A percentile compares a stretch with the other conserved stretches of the same genome.
Conservation (phyloP, 2,113 vertebrate genomes). For the Tenrec ecaudatus region DNA sequence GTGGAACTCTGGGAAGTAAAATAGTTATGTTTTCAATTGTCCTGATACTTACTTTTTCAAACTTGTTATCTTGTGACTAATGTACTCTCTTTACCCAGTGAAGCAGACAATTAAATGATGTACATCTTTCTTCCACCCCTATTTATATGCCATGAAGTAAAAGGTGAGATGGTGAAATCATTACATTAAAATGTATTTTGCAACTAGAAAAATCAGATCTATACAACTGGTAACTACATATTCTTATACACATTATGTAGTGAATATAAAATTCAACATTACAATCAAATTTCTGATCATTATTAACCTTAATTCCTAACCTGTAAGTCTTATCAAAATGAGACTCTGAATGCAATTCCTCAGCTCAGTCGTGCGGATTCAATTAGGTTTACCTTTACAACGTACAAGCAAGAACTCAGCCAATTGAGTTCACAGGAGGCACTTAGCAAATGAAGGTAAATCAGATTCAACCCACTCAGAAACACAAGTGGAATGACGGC, state of each 20-base stretch:
- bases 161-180: not conserved
- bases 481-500: not conserved
- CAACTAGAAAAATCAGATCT: not conserved
- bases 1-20: not conserved
- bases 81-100: not conserved
- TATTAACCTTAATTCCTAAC: not conserved
- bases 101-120: not conserved
- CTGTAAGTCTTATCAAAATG: not conserved
- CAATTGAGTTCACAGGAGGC: not conserved
- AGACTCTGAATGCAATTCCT: not conserved
- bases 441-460: not conserved
- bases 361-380: not conserved
- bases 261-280: not conserved
- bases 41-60: not conserved
- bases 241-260: conserved; percentile 9
- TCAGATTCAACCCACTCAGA: not conserved
- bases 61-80: not conserved
- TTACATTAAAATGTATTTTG: conserved; percentile 31
- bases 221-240: not conserved
- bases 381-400: conserved; percentile 8
- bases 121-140: not conserved
- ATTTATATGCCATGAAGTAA: not conserved
- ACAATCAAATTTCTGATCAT: not conserved
- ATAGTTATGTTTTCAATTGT: conserved; percentile 18
- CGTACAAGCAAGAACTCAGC: not conserved